These are phyloP conservation scores for Microcebus griseorufus DNA, from an alignment of 2,113 vertebrate genomes.

Conservation along the genomic window DNA sequence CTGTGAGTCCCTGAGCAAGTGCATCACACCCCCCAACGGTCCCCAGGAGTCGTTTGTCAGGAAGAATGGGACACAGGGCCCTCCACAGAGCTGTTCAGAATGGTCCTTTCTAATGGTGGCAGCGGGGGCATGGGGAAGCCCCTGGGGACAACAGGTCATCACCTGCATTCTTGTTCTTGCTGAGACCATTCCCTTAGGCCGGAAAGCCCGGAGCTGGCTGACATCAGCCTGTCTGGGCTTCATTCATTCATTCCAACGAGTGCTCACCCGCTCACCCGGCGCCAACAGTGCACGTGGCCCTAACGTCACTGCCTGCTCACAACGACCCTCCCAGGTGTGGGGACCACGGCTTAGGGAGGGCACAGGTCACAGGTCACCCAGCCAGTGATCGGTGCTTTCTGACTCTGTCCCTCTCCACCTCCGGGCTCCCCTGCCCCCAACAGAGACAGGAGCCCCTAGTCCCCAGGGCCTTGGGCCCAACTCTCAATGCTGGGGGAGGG, in stretches of 20 bases:
- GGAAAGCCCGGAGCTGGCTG: not conserved
- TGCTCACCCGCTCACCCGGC: rapidly evolving
- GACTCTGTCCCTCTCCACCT: not conserved
- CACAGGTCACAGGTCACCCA: not conserved
- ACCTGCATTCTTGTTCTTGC: not conserved
- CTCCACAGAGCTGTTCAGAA: not conserved
- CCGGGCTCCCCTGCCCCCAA: not conserved
- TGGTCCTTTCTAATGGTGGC: not conserved
- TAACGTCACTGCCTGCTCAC: not conserved
- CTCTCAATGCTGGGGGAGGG: not conserved
- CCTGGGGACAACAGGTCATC: not conserved
- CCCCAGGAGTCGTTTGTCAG: not conserved
- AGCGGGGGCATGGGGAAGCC: not conserved
- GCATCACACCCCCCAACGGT: not conserved
- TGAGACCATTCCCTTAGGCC: not conserved
- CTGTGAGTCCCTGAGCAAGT: no score
- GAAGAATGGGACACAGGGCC: no score
- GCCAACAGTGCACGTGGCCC: rapidly evolving
- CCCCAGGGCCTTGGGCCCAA: not conserved
- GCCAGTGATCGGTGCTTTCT: no score
- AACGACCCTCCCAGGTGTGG: not conserved
- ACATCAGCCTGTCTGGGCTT: not conserved
- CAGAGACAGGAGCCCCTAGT: no score
- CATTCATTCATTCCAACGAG: not conserved
- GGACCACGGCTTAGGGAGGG: not conserved